These are phyloP conservation scores for Brachyptera risi DNA, from an alignment of 2,888 invertebrate species.

Conservation along the genomic window DNA sequence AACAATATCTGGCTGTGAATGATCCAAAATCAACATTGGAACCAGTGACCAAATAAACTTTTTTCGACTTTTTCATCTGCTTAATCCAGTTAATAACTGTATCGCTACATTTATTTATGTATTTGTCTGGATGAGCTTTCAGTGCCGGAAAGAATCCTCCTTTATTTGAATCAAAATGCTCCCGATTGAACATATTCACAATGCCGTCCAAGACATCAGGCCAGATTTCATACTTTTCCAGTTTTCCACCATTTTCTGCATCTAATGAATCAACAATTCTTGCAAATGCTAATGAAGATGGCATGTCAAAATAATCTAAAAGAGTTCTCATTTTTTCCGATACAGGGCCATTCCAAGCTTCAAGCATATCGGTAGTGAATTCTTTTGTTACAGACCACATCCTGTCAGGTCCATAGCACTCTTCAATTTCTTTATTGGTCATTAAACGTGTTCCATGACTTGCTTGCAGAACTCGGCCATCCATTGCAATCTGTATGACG, in stretches of 20 bases:
- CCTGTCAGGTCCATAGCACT: conserved; percentile 54
- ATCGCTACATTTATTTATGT: conserved; percentile 54
- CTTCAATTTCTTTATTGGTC: conserved; percentile 49
- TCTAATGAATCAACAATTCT: conserved; percentile 63
- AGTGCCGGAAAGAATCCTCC: conserved; percentile 61
- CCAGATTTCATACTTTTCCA: conserved; percentile 49
- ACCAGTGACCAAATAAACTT: conserved; percentile 65
- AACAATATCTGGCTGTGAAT: conserved; percentile 56
- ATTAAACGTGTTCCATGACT: conserved; percentile 62
- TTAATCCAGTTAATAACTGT: conserved; percentile 56
- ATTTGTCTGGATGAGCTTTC: conserved; percentile 54
- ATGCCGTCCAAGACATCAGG: conserved; percentile 60
- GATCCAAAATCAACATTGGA: conserved; percentile 67
- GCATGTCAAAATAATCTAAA: conserved; percentile 71
- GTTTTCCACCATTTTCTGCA: conserved; percentile 41
- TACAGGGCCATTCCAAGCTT: conserved; percentile 59
- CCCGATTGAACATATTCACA: conserved; percentile 55
- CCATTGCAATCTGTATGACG: conserved; percentile 56
- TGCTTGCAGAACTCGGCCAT: conserved; percentile 60
- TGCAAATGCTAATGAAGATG: conserved; percentile 60
- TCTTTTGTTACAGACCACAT: conserved; percentile 53
- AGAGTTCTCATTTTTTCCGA: conserved; percentile 57
- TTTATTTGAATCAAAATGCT: conserved; percentile 51
- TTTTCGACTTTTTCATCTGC: conserved; percentile 49
- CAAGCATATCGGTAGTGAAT: conserved; percentile 52